These are phyloP conservation scores for Phrynocephalus versicolor DNA, from an alignment of 2,113 vertebrate genomes.

Conservation along the genomic window DNA sequence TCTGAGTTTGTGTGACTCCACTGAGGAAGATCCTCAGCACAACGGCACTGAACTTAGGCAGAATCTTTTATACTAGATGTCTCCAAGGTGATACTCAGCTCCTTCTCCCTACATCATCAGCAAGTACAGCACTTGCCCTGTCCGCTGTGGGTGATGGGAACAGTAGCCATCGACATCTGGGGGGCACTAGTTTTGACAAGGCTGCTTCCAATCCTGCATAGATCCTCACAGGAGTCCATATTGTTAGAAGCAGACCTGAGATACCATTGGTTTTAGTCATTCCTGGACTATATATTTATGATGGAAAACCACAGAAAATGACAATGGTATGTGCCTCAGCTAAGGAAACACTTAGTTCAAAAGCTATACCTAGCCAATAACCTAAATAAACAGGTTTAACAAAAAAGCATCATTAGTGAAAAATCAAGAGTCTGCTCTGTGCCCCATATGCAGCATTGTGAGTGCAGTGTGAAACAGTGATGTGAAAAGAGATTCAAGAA, in stretches of 20 bases:
- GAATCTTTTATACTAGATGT: too few species aligned
- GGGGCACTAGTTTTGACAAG: background rate
- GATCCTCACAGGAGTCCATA: background rate
- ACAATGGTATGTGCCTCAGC: background rate
- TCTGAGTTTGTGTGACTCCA: too few species aligned
- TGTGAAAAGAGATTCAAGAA: background rate
- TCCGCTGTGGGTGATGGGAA: too few species aligned
- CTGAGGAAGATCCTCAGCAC: too few species aligned
- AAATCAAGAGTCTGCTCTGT: background rate
- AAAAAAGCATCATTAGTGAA: background rate
- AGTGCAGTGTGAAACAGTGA: background rate
- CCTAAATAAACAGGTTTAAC: background rate
- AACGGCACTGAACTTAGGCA: too few species aligned
- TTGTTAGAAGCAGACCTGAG: background rate
- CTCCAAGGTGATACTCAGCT: too few species aligned
- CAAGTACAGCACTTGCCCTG: too few species aligned
- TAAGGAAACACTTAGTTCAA: background rate
- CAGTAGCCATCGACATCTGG: too few species aligned
- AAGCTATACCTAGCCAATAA: background rate
- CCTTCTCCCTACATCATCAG: too few species aligned
- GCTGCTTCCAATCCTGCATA: background rate
- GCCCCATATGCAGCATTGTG: background rate
- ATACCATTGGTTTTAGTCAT: background rate
- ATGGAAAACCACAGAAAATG: background rate
- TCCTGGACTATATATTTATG: background rate